phyloP scores from a whole-genome alignment of 2,797 vertebrate genomes.

The Melanotaenia pygmaea region DNA sequence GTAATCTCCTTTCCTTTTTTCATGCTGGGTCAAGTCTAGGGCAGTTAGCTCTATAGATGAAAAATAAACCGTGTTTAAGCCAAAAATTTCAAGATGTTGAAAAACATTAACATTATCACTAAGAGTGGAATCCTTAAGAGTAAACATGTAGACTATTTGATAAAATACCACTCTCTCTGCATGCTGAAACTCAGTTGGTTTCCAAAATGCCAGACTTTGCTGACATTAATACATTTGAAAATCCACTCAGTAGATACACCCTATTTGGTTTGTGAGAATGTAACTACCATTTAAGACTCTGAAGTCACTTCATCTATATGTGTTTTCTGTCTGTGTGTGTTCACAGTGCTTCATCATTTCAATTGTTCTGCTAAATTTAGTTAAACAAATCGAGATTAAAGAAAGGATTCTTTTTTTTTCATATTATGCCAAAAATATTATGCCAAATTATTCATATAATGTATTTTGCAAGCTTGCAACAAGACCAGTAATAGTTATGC shows the following conservation, averaged over 20 bases:
- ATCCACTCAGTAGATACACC: neutral
- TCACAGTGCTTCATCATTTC: neutral
- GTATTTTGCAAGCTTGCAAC: neutral
- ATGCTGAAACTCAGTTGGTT: neutral
- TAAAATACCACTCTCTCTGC: neutral
- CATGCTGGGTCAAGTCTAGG: constrained; percentile 54
- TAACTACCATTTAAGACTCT: neutral
- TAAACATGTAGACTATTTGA: constrained; percentile 2
- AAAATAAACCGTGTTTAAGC: constrained; percentile 61
- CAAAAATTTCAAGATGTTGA: constrained; percentile 54
- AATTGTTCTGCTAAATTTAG: neutral
- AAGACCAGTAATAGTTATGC: neutral
- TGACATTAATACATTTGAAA: neutral
- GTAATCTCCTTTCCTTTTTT: constrained; percentile 34
- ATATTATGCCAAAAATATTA: no score
- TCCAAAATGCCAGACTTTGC: neutral
- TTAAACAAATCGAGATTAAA: neutral
- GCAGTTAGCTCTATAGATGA: constrained; percentile 54
- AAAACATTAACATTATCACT: constrained; percentile 30
- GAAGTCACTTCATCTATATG: no score
- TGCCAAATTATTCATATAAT: no score
- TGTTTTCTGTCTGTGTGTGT: neutral
- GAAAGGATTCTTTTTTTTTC: no score
- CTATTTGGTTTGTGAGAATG: neutral
- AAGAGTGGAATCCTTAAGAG: neutral